Conservation (phyloP, 2,797 vertebrate species). For the Platyrinchus mystaceus region DNA sequence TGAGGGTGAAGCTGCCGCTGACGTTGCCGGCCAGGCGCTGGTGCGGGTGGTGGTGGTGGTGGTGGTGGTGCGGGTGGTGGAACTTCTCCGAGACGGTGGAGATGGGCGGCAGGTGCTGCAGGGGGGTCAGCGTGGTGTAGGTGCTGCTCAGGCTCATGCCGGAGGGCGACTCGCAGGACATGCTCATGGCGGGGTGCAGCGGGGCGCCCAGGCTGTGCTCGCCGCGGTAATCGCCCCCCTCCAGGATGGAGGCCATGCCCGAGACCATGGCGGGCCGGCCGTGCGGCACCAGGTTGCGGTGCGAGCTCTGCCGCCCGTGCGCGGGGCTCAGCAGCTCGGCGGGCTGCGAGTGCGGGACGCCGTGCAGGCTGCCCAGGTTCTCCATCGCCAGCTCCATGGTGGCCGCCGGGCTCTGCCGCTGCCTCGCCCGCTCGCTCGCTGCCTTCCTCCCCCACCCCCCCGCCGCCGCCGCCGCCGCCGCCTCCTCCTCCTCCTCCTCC, state of each 20-base stretch:
- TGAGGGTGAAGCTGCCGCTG: constrained; percentile 92
- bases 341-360: constrained; percentile 88
- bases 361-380: constrained; percentile 92
- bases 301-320: constrained; percentile 85
- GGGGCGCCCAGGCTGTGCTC: constrained; percentile 84
- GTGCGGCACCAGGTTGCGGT: constrained; percentile 89
- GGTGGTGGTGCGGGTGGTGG: constrained; percentile 81
- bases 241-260: constrained; percentile 94
- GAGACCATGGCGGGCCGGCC: constrained; percentile 92
- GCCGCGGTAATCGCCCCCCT: constrained; percentile 89
- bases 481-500: constrained; percentile 59
- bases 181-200: constrained; percentile 93
- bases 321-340: constrained; percentile 88
- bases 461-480: constrained; percentile 64
- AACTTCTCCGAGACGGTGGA: constrained; percentile 96
- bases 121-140: constrained; percentile 93
- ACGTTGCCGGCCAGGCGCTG: constrained; percentile 89
- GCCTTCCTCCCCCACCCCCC: constrained; percentile 62
- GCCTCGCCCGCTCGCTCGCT: constrained; percentile 18
- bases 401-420: constrained; percentile 77
- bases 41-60: constrained; percentile 88
- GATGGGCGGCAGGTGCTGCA: constrained; percentile 95
- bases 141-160: constrained; percentile 93
- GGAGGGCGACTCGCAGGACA: constrained; percentile 91
- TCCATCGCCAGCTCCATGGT: constrained; percentile 97